phyloP scores from a whole-genome alignment of 1,140 invertebrate genomes.

The Pseudomyrmex concolor region DNA sequence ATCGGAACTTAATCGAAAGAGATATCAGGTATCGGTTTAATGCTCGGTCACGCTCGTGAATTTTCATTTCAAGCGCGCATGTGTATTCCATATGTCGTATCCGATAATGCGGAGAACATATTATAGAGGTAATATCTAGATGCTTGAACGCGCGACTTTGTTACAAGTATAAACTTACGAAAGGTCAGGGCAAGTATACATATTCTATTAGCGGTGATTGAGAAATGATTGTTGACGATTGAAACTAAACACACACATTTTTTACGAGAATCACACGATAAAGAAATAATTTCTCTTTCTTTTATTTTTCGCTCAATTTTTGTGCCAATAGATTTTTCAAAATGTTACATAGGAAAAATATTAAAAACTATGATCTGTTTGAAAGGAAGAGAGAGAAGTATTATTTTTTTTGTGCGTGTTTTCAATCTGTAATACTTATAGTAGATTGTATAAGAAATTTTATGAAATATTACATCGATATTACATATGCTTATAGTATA shows the following conservation, averaged over 20 bases:
- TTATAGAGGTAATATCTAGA: conserved; percentile 24
- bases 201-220: conserved; percentile 64
- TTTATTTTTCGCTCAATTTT: not conserved
- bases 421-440: not conserved
- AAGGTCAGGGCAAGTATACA: conserved; percentile 14
- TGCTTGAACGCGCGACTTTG: not conserved
- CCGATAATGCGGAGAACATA: conserved; percentile 25
- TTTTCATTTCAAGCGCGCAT: conserved; percentile 13
- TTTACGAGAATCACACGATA: not conserved
- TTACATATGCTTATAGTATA: not conserved
- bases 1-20: conserved; percentile 52
- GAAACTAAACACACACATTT: conserved; percentile 56
- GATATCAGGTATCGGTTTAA: conserved; percentile 22
- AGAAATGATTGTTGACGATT: conserved; percentile 64
- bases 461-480: conserved; percentile 13
- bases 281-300: not conserved
- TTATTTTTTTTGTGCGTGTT: not conserved
- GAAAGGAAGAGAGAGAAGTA: no score
- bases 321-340: not conserved
- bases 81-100: not conserved
- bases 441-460: not conserved
- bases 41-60: conserved; percentile 34
- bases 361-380: no score
- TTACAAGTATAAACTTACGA: conserved; percentile 60
- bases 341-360: not conserved